Conservation (phyloP, 2,888 invertebrate genomes). For the Furcula furcula region DNA sequence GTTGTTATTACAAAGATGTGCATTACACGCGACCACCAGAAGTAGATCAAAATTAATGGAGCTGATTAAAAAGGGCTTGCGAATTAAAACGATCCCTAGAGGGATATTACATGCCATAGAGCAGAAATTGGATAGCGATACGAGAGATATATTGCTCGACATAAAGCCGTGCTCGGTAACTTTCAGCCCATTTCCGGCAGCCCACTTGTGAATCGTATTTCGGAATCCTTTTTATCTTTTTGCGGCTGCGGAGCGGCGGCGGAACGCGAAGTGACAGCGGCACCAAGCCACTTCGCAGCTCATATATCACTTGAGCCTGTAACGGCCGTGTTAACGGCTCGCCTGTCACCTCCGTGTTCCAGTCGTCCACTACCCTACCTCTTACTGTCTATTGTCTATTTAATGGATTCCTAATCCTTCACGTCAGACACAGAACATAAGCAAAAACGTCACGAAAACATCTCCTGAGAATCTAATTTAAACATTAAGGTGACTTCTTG, state of each 20-base stretch:
- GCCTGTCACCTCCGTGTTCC: conserved; percentile 72
- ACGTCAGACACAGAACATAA: conserved; percentile 25
- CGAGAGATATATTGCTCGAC: conserved; percentile 75
- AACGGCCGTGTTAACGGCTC: conserved; percentile 72
- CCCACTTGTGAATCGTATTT: conserved; percentile 80
- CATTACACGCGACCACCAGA: too few relatives aligned
- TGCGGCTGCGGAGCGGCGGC: conserved; percentile 60
- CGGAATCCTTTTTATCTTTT: conserved; percentile 79
- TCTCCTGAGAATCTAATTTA: conserved; percentile 1
- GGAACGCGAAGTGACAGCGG: conserved; percentile 74
- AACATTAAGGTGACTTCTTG: too few relatives aligned
- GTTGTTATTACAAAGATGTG: too few relatives aligned
- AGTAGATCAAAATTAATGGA: conserved; percentile 56
- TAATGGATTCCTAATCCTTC: conserved; percentile 47
- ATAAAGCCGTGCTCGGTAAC: conserved; percentile 75
- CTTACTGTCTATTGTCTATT: conserved; percentile 44
- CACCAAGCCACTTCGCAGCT: conserved; percentile 77
- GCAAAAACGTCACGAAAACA: conserved; percentile 2
- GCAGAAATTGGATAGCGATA: conserved; percentile 78
- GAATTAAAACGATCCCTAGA: conserved; percentile 67
- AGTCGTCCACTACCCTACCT: conserved; percentile 50
- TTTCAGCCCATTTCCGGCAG: conserved; percentile 77
- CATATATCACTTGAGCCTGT: conserved; percentile 76
- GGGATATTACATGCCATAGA: conserved; percentile 77
- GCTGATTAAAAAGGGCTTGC: conserved; percentile 66